Conservation (phyloP, 1,140 invertebrate genomes). For the Cardiocondyla obscurior region DNA sequence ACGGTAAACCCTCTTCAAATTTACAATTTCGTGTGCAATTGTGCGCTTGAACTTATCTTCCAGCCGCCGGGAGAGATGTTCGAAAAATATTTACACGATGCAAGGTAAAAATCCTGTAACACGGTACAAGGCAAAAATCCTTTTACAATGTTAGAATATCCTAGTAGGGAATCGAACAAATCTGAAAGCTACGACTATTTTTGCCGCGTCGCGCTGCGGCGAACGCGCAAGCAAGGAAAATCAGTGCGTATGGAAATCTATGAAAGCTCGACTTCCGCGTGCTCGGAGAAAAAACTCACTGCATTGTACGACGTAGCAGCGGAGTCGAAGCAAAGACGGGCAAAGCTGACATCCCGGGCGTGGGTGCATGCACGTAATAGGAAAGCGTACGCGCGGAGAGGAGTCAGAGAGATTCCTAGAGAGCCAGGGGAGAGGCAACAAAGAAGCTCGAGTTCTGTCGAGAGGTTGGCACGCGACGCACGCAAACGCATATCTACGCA, state of each 20-base stretch:
- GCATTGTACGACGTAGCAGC: conserved; percentile 24
- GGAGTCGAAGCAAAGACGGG: conserved; percentile 1
- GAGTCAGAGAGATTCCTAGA: conserved; percentile 43
- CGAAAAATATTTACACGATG: neutral
- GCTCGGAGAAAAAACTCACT: conserved; percentile 19
- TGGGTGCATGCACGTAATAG: conserved; percentile 25
- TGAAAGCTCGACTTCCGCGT: conserved; percentile 22
- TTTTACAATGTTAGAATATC: neutral
- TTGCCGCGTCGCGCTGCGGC: neutral
- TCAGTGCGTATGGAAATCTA: conserved; percentile 44
- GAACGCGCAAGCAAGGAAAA: neutral
- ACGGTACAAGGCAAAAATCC: conserved; percentile 22
- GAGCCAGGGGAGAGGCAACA: conserved; percentile 15
- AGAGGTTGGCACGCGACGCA: conserved; percentile 55
- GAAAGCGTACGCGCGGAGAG: conserved; percentile 17
- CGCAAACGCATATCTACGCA: conserved; percentile 50
- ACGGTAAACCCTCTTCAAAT: neutral
- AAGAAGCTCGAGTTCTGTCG: conserved; percentile 33
- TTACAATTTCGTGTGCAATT: neutral
- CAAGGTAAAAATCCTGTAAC: conserved; percentile 9
- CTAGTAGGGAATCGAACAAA: conserved; percentile 1
- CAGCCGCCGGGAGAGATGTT: neutral
- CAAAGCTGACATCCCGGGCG: conserved; percentile 43
- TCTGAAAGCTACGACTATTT: neutral
- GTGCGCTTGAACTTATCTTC: neutral